Base-by-base conservation (phyloP, 1,140 invertebrate species). In the Euglossa dilemma region DNA sequence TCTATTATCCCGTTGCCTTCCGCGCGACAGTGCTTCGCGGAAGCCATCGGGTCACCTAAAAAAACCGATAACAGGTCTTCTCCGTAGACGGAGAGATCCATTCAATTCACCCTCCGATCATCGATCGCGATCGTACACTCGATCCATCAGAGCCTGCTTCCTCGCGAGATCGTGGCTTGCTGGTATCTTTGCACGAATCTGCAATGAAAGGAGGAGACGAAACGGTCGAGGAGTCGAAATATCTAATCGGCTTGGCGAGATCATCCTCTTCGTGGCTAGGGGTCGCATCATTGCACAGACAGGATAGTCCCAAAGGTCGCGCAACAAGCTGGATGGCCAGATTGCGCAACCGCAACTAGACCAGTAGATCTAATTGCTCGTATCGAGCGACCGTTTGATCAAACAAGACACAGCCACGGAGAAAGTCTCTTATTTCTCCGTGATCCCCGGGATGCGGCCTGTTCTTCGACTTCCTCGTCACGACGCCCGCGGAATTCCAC, bases 261-360 rank as follows among this genome's bases (percentile, higher is more conserved):
- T 50, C 20, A 52, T 81, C 59, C 36, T 71, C 43, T 75, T 64
- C 76, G 70, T 43, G 61, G 66, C 18, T 73, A 56, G n/a, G 54
- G 70, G 56, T 85, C 70, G 70, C 71, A 80, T 75, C 71, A 73
- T 69, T 69, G 50, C 52, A 25, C 71, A 28, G 64, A 54, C 64
- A 43, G 54, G 52, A 81, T 28, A 20, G 54, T 64, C n/a, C 28
- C 61, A 80, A 86, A 85, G 63, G 70, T 84, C 69, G 73, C 11
- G 45, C 56, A 57, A 70, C 54, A 59, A 70, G 54, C 56, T 36
- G 56, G 14, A 45, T 67, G n/a, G 20, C 47, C 47, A 18, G 28
- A 59, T 87, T 87, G 75, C 82, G 73, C 47, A 87, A 87, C 71
- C 75, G 14, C 69, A 87, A 87, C 81, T 87, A 84, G 86, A 87